Evolutionary conservation across 2,113 vertebrate genomes (phyloP), one percentile per base, ranked within the genome.

Genomic region (Spea bombifrons): DNA sequence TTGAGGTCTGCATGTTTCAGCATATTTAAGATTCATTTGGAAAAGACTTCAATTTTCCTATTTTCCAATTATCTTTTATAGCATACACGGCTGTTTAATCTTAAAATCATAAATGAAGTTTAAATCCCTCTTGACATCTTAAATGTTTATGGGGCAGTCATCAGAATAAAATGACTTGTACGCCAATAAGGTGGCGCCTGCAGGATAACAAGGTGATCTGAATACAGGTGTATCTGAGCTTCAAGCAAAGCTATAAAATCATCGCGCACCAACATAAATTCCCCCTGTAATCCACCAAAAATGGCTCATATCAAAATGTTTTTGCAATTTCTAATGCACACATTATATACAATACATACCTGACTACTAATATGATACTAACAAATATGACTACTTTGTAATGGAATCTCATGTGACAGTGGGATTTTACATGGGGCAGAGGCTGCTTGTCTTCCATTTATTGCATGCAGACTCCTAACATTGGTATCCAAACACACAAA

Each of bases 1-100:
- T 66, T 66, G 47, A 65, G 43, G 61, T 73, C 61, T 73, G 70
- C 77, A 57, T 66, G 63, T 73, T 79, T 79, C 77, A 79, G 70
- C 70, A 79, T 73, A 47, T 73, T 73, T 73, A 73, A 73, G 53
- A 66, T 48, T 79, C 63, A 73, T 72, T 79, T 79, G 76, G 76
- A 73, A 73, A 72, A 79, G 69, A 47, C 76, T 66, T 13, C 53
- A 57, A 47, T 73, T 79, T 66, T 77, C 66, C 69, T 79, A 73
- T 79, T 79, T 66, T 79, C 63, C 70, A 79, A 79, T 79, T 79
- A 79, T 73, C 77, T 79, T 79, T 79, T 79, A 79, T 79, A 79
- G 77, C 77, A 66, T 73, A 71, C 63, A 13, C 70, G 55, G 77
- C 70, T 72, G 70, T 79, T 79, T 79, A 73, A 79, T 79, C 70